Evolutionary conservation across 1,140 invertebrate genomes (phyloP).

Genomic region (Pseudomyrmex pallidus): DNA sequence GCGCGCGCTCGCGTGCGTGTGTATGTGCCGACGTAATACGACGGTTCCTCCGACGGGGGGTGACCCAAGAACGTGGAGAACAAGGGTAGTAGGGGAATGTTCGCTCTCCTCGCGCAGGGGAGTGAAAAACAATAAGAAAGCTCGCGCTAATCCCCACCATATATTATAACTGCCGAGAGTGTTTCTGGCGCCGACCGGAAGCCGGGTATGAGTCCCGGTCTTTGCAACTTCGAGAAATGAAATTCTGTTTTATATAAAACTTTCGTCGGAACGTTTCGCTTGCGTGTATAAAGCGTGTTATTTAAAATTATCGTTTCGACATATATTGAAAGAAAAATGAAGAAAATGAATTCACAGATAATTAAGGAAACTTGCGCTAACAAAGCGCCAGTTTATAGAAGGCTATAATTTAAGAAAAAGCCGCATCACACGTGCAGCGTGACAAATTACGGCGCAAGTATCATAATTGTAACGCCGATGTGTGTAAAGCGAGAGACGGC

Average conservation of each 20-base stretch:
- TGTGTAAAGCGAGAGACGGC: not conserved
- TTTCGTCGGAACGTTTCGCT: not conserved
- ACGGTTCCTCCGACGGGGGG: slow-evolving; percentile 40
- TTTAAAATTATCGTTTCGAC: too few species aligned
- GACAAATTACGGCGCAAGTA: slow-evolving; percentile 10
- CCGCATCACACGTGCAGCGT: not conserved
- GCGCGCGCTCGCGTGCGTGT: slow-evolving; percentile 34
- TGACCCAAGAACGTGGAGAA: slow-evolving; percentile 17
- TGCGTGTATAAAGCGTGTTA: not conserved
- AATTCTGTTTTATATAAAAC: not conserved
- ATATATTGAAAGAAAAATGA: not conserved
- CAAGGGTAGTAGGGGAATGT: slow-evolving; percentile 22
- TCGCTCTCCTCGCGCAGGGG: slow-evolving; percentile 67
- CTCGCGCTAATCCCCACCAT: slow-evolving; percentile 82
- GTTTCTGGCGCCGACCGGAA: slow-evolving; percentile 78
- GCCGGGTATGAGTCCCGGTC: slow-evolving; percentile 9
- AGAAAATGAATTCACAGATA: not conserved
- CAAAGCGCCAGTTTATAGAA: not conserved
- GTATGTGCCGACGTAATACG: slow-evolving; percentile 39
- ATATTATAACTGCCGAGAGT: slow-evolving; percentile 83
- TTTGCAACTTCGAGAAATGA: not conserved
- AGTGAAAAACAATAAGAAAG: slow-evolving; percentile 85
- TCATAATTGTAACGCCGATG: not conserved
- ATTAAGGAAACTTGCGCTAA: not conserved
- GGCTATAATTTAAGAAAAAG: slow-evolving; percentile 5